Evolutionary conservation across 2,797 vertebrate species (phyloP).

Genomic region (Novumbra hubbsi): DNA sequence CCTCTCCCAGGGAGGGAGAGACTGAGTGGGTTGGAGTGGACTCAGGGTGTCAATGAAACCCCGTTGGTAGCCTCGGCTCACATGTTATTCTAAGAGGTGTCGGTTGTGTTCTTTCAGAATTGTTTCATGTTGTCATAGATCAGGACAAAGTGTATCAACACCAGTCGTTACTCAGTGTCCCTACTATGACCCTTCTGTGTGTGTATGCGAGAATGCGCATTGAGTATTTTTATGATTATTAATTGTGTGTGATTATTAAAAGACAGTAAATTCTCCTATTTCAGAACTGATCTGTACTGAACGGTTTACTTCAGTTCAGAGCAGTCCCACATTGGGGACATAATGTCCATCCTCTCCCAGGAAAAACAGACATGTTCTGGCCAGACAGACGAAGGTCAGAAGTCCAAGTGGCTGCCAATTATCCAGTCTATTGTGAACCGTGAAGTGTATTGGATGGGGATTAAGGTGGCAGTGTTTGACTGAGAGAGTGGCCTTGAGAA

Average conservation of each 20-base stretch:
- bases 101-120: slow-evolving; percentile 64
- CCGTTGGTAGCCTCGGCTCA: slow-evolving; percentile 49
- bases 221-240: not conserved
- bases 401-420: not conserved
- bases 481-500: slow-evolving; percentile 14
- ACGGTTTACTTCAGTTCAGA: not conserved
- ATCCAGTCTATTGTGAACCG: too few relatives aligned
- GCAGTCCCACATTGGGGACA: not conserved
- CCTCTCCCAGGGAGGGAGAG: slow-evolving; percentile 58
- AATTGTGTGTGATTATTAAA: not conserved
- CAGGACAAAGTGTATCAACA: slow-evolving; percentile 28
- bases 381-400: slow-evolving; percentile 1
- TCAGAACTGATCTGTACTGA: not conserved
- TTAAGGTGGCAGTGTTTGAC: slow-evolving; percentile 12
- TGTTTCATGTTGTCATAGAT: slow-evolving; percentile 60
- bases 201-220: not conserved
- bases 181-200: slow-evolving; percentile 35
- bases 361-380: not conserved
- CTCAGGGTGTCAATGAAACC: slow-evolving; percentile 52
- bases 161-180: slow-evolving; percentile 38
- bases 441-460: not conserved
- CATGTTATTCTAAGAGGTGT: slow-evolving; percentile 65
- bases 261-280: not conserved
- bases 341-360: not conserved
- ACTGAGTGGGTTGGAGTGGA: slow-evolving; percentile 47